Evolutionary conservation across 2,113 vertebrate species (phyloP).

Genomic region (Paramormyrops kingsleyae): DNA sequence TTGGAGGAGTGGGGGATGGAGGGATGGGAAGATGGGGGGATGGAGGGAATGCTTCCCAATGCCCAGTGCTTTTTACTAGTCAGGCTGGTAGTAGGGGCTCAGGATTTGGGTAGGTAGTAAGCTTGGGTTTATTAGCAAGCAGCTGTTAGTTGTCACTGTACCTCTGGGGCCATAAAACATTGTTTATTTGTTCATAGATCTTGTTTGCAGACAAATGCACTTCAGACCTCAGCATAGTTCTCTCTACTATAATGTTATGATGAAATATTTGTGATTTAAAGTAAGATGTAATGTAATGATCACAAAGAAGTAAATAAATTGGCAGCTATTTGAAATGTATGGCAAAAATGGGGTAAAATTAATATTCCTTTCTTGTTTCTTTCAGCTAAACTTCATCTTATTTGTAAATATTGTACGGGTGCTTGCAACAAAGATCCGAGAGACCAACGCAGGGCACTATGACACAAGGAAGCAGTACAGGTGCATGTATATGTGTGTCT

Average conservation of each 20-base stretch:
- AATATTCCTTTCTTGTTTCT: slow-evolving; percentile 37
- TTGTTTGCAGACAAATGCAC: not conserved
- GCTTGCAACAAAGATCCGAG: slow-evolving; percentile 80
- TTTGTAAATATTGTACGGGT: slow-evolving; percentile 84
- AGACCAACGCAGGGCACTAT: slow-evolving; percentile 76
- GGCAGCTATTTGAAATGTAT: not conserved
- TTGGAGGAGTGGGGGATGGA: not conserved
- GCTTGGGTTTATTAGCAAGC: not conserved
- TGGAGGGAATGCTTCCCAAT: not conserved
- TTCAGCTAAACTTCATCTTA: slow-evolving; percentile 80
- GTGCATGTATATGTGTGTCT: slow-evolving; percentile 41
- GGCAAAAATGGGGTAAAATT: not conserved
- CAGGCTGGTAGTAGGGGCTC: not conserved
- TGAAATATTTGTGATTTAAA: not conserved
- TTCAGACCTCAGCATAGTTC: not conserved
- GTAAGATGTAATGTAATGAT: not conserved
- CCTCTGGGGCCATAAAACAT: not conserved
- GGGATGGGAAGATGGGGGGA: not conserved
- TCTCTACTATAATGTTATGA: not conserved
- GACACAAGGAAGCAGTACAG: slow-evolving; percentile 83
- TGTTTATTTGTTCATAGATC: not conserved
- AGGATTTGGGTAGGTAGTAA: not conserved
- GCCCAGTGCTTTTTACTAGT: not conserved
- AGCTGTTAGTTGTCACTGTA: not conserved
- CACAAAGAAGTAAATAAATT: not conserved